Percentiles rank a stretch among this genome's conserved stretches.
These are phyloP conservation scores for Semnornis frantzii DNA, from an alignment of 2,113 vertebrate species.

Conservation along the genomic window DNA sequence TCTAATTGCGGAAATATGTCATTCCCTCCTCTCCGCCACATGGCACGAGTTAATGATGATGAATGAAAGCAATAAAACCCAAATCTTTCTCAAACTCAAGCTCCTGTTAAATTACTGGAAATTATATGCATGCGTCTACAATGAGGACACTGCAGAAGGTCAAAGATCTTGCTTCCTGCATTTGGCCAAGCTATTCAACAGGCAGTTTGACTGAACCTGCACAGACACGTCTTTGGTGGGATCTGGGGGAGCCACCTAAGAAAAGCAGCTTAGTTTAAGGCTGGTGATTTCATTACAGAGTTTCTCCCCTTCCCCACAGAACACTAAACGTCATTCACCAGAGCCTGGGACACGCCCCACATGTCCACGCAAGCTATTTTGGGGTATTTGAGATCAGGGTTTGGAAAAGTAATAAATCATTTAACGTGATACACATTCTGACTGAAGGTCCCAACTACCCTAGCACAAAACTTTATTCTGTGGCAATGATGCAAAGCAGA, in stretches of 20 bases:
- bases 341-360: neutral
- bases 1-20: slow-evolving; percentile 74
- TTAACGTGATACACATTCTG: neutral
- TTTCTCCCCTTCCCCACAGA: slow-evolving; percentile 18
- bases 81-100: slow-evolving; percentile 75
- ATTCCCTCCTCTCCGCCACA: slow-evolving; percentile 53
- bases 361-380: slow-evolving; percentile 6
- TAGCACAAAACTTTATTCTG: slow-evolving; percentile 23
- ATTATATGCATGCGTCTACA: slow-evolving; percentile 70
- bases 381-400: neutral
- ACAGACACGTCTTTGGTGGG: neutral
- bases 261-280: slow-evolving; percentile 41
- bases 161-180: slow-evolving; percentile 70
- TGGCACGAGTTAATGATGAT: slow-evolving; percentile 76
- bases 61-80: slow-evolving; percentile 77
- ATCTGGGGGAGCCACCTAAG: slow-evolving; percentile 37
- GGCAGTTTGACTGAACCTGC: slow-evolving; percentile 45
- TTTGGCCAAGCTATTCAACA: slow-evolving; percentile 65
- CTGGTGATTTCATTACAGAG: slow-evolving; percentile 53
- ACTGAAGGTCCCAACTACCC: slow-evolving; percentile 11
- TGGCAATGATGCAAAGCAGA: slow-evolving; percentile 16
- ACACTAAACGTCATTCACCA: slow-evolving; percentile 9
- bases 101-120: slow-evolving; percentile 74
- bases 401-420: neutral
- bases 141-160: slow-evolving; percentile 70